Evolutionary conservation across 2,113 vertebrate genomes (phyloP).

Genomic region (Numenius arquata): DNA sequence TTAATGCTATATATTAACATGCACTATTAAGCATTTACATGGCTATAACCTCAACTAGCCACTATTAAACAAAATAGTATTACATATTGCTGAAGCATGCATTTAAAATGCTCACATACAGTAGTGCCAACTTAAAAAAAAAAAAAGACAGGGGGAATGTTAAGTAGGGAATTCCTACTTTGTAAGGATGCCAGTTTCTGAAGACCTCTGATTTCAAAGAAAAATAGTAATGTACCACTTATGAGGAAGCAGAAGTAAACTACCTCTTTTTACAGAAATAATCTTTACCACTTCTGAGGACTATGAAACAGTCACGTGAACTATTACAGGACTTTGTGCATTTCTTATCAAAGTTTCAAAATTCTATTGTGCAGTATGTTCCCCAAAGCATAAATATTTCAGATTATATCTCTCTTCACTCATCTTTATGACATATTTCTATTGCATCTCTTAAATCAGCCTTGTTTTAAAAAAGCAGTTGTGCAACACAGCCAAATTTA

Average conservation of each 20-base stretch:
- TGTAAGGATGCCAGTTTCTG: neutral
- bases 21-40: neutral
- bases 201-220: neutral
- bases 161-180: neutral
- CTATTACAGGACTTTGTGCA: neutral
- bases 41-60: neutral
- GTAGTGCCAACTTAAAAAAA: neutral
- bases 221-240: neutral
- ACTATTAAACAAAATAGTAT: neutral
- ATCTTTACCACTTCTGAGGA: neutral
- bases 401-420: neutral
- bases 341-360: neutral
- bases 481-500: neutral
- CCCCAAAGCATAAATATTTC: neutral
- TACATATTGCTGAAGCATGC: neutral
- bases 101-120: neutral
- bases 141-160: neutral
- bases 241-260: neutral
- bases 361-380: neutral
- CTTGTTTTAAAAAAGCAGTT: neutral
- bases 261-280: neutral
- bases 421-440: neutral
- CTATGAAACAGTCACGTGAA: neutral
- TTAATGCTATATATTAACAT: neutral
- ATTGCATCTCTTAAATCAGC: neutral